Evolutionary conservation across 92 coral and sea anemone species (phyloP).

Genomic region (Phenganax marumi): DNA sequence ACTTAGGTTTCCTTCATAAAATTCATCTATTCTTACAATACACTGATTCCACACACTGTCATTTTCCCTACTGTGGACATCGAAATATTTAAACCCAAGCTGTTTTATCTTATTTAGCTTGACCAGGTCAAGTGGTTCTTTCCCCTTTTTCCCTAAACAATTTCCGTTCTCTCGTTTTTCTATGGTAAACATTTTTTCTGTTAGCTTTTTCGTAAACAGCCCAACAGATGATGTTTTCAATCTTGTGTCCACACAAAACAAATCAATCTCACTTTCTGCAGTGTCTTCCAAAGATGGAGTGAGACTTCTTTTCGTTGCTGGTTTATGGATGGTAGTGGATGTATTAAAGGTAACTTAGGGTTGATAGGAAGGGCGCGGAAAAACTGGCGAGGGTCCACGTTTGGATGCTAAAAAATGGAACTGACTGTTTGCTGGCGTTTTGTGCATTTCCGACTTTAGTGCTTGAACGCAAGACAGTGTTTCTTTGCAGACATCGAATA

Average conservation of each 20-base stretch:
- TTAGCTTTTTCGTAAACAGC: constrained; percentile 66
- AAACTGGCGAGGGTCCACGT: too few species aligned
- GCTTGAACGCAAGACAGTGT: too few species aligned
- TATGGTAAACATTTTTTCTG: constrained; percentile 58
- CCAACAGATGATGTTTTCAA: background rate
- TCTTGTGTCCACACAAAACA: background rate
- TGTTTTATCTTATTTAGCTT: constrained; percentile 64
- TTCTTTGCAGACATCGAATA: too few species aligned
- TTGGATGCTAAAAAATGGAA: too few species aligned
- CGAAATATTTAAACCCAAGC: constrained; percentile 67
- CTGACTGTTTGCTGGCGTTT: too few species aligned
- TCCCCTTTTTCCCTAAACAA: constrained; percentile 76
- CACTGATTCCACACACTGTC: constrained; percentile 68
- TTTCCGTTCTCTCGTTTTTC: constrained; percentile 65
- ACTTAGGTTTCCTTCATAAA: constrained; percentile 69
- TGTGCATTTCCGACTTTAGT: too few species aligned
- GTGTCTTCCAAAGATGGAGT: background rate
- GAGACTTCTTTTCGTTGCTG: background rate
- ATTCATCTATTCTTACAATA: constrained; percentile 68
- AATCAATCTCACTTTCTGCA: background rate
- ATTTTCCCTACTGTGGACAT: constrained; percentile 56
- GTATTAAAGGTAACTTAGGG: too few species aligned
- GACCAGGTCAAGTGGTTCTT: constrained; percentile 61
- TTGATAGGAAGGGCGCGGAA: too few species aligned
- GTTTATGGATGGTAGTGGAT: too few species aligned